These are phyloP conservation scores for Pterocles gutturalis DNA, from an alignment of 2,113 vertebrate species.

Conservation along the genomic window DNA sequence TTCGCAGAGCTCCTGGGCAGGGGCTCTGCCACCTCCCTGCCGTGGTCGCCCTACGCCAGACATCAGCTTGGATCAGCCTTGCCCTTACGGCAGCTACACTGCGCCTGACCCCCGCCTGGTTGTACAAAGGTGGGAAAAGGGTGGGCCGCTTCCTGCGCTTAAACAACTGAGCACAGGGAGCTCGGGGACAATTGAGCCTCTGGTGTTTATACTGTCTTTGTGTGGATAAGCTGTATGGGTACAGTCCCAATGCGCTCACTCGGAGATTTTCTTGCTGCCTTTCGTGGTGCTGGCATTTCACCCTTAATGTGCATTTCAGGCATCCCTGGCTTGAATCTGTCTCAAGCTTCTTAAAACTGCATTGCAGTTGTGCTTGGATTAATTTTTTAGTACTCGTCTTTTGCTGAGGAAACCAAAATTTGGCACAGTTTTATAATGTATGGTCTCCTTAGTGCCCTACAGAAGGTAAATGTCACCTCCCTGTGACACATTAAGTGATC, in stretches of 20 bases:
- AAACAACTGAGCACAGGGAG: conserved; percentile 53
- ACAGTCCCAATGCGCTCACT: not conserved
- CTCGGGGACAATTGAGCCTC: conserved; percentile 60
- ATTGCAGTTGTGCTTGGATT: not conserved
- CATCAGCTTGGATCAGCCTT: not conserved
- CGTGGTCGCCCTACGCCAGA: not conserved
- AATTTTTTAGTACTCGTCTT: not conserved
- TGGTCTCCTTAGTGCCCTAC: not conserved
- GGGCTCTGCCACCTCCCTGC: not conserved
- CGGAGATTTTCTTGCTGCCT: conserved; percentile 48
- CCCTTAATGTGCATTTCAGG: not conserved
- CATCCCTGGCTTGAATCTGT: not conserved
- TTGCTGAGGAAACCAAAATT: not conserved
- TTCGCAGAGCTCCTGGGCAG: not conserved
- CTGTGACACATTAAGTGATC: not conserved
- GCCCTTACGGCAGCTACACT: not conserved
- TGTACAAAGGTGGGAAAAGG: conserved; percentile 71
- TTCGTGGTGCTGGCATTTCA: not conserved
- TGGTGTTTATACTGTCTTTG: conserved; percentile 69
- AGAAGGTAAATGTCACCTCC: not conserved
- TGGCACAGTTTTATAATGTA: not conserved
- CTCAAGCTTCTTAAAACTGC: not conserved
- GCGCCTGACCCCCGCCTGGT: conserved; percentile 55
- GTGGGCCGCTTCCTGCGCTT: conserved; percentile 53
- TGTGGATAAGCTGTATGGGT: conserved; percentile 48